Evolutionary conservation across 2,113 vertebrate species (phyloP).

Genomic region (Daboia siamensis): DNA sequence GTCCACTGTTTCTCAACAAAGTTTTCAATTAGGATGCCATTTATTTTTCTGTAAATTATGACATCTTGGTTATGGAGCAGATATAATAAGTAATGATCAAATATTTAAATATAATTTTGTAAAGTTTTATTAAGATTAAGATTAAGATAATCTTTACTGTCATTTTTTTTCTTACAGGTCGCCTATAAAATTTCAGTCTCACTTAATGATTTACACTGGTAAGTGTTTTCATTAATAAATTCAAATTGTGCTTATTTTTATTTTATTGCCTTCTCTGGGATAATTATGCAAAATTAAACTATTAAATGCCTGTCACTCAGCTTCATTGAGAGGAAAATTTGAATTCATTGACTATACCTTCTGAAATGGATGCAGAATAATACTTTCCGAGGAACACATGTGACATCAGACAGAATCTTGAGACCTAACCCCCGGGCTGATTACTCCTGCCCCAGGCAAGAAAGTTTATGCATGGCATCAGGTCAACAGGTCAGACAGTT

Average conservation of each 20-base stretch:
- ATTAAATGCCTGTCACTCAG: not conserved
- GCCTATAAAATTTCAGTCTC: conserved; percentile 30
- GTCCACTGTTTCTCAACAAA: conserved; percentile 17
- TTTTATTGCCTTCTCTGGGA: conserved; percentile 18
- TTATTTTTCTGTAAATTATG: conserved; percentile 10
- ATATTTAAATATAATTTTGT: not conserved
- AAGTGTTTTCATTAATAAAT: conserved; percentile 10
- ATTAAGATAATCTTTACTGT: too few species aligned
- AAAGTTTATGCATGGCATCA: conserved; percentile 61
- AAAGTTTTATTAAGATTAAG: not conserved
- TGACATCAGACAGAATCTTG: conserved; percentile 49
- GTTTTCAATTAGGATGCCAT: conserved; percentile 8
- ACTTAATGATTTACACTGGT: conserved; percentile 32
- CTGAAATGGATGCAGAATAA: conserved; percentile 40
- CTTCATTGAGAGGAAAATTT: conserved; percentile 10
- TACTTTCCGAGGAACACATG: not conserved
- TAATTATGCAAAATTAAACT: conserved; percentile 13
- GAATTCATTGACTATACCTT: not conserved
- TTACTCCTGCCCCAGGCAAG: conserved; percentile 61
- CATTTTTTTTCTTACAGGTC: conserved; percentile 35
- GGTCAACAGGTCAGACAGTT: conserved; percentile 57
- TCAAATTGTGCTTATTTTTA: not conserved
- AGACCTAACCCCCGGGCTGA: conserved; percentile 41
- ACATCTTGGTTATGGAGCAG: conserved; percentile 4
- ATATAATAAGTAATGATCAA: not conserved